These are phyloP conservation scores for Leptoteleia sp. DNA, from an alignment of 1,140 invertebrate genomes.

Conservation along the genomic window DNA sequence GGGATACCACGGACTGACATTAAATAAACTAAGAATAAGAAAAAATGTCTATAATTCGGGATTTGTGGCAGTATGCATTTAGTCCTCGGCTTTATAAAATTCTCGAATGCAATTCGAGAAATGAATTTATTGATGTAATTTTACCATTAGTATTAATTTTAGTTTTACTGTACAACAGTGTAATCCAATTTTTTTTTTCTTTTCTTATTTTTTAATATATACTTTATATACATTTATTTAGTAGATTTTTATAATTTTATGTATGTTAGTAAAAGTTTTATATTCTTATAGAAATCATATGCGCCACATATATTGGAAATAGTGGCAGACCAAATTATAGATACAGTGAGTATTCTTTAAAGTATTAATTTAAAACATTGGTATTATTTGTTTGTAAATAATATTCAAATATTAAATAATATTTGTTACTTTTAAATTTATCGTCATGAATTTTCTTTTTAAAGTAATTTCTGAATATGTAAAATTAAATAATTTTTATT, in stretches of 20 bases:
- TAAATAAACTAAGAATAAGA: not conserved
- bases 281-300: conserved; percentile 85
- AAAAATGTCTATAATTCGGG: conserved; percentile 73
- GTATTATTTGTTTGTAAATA: too few relatives aligned
- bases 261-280: too few relatives aligned
- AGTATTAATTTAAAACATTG: too few relatives aligned
- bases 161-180: conserved; percentile 29
- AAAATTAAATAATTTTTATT: conserved; percentile 54
- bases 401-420: too few relatives aligned
- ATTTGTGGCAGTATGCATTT: conserved; percentile 82
- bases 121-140: conserved; percentile 73
- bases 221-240: too few relatives aligned
- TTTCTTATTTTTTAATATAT: too few relatives aligned
- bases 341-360: conserved; percentile 81
- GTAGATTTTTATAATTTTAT: too few relatives aligned
- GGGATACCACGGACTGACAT: too few relatives aligned
- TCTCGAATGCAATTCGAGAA: conserved; percentile 81
- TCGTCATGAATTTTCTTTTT: too few relatives aligned
- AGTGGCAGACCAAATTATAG: conserved; percentile 87
- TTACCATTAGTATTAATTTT: conserved; percentile 6
- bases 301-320: conserved; percentile 85
- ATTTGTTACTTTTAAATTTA: too few relatives aligned
- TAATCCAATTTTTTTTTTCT: too few relatives aligned
- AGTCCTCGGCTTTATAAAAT: conserved; percentile 85
- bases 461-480: too few relatives aligned